A percentile compares a stretch with the other conserved stretches of the same genome.
phyloP scores from a whole-genome alignment of 2,113 vertebrate genomes.

The human region DNA sequence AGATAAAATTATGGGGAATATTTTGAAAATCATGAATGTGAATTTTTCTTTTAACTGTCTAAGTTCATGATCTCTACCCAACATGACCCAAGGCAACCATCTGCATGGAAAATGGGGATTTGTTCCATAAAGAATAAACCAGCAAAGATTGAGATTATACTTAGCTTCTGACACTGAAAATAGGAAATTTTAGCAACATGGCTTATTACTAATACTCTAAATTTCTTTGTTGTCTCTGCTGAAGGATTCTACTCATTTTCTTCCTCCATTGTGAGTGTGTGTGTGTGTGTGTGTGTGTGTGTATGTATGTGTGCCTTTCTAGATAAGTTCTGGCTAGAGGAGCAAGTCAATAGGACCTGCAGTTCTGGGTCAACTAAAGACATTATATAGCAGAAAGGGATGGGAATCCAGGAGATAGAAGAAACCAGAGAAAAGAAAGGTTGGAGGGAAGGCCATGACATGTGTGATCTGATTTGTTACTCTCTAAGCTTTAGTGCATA shows the following conservation, averaged over 20 bases:
- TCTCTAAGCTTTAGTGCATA: not conserved
- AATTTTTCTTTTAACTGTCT: not conserved
- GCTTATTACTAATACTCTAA: not conserved
- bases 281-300: no score
- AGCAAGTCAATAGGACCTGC: not conserved
- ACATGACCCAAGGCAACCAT: not conserved
- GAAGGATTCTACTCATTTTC: not conserved
- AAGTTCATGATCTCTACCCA: not conserved
- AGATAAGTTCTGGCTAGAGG: not conserved
- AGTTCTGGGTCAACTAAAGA: not conserved
- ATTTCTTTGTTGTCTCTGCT: not conserved
- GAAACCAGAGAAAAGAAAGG: not conserved
- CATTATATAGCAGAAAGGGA: not conserved
- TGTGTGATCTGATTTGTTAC: not conserved
- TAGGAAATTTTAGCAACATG: not conserved
- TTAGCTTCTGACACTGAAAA: not conserved
- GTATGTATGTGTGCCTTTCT: not conserved
- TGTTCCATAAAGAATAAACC: not conserved
- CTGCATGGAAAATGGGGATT: not conserved
- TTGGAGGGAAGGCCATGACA: not conserved
- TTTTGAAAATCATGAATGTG: not conserved
- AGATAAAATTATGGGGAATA: not conserved
- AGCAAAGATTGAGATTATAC: not conserved
- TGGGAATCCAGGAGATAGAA: accelerated
- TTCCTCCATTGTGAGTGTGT: not conserved